phyloP scores from a whole-genome alignment of 2,888 invertebrate genomes.

The Dolichomitus sp. region DNA sequence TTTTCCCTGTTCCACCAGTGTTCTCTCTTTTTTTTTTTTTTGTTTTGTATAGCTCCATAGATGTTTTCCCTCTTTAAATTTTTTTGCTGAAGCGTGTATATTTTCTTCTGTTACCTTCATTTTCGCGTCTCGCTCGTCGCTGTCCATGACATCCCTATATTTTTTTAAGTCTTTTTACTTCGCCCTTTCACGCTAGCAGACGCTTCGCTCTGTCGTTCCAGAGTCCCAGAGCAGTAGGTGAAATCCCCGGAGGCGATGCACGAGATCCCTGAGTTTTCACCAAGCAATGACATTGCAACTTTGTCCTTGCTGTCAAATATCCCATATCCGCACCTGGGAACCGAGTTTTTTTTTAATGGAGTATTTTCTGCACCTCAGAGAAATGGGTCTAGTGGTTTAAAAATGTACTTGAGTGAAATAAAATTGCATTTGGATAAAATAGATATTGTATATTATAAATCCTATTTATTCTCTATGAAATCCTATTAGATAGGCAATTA shows the following conservation, averaged over 20 bases:
- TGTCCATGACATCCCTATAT: conserved; percentile 33
- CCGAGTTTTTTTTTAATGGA: conserved; percentile 54
- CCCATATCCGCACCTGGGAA: conserved; percentile 53
- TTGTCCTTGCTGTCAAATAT: conserved; percentile 57
- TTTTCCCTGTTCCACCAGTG: conserved; percentile 5
- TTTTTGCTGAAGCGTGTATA: conserved; percentile 25
- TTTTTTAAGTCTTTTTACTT: conserved; percentile 32
- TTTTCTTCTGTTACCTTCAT: conserved; percentile 41
- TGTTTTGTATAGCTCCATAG: conserved; percentile 16
- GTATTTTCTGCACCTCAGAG: conserved; percentile 29
- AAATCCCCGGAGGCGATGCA: conserved; percentile 34
- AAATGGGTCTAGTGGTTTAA: not conserved
- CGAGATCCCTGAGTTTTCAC: not conserved
- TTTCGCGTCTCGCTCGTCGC: conserved; percentile 2
- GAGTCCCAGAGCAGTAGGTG: conserved; percentile 10
- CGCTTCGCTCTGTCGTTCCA: conserved; percentile 23
- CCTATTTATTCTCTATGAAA: too few species aligned
- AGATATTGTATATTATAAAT: too few species aligned
- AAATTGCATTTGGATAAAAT: too few species aligned
- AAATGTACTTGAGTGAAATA: not conserved
- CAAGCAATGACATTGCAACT: conserved; percentile 38
- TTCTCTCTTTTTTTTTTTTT: conserved; percentile 26
- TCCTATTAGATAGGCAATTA: too few species aligned
- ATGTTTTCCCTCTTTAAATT: conserved; percentile 9
- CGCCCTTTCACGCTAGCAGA: conserved; percentile 13